phyloP scores from a whole-genome alignment of 1,140 invertebrate species.

The Belonocnema kinseyi region DNA sequence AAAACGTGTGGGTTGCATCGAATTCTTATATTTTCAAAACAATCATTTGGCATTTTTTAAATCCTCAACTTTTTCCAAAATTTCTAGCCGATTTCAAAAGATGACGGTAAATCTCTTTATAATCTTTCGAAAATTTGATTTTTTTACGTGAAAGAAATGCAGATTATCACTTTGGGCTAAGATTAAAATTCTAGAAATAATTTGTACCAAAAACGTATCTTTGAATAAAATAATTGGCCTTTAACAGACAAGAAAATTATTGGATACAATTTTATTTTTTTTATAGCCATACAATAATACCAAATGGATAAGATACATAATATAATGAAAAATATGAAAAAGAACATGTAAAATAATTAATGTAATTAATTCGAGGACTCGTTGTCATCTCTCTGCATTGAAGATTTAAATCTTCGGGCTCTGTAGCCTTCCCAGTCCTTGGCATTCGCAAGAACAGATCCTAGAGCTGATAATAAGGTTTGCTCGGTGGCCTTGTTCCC shows the following conservation, averaged over 20 bases:
- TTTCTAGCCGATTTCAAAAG: too few relatives aligned
- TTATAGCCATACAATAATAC: not conserved
- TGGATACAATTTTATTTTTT: constrained; percentile 6
- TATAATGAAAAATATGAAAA: not conserved
- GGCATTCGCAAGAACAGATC: constrained; percentile 12
- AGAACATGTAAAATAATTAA: not conserved
- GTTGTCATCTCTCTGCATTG: not conserved
- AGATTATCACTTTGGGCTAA: too few relatives aligned
- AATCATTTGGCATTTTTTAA: too few relatives aligned
- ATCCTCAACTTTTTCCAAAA: too few relatives aligned
- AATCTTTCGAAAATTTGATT: too few relatives aligned
- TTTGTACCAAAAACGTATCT: not conserved
- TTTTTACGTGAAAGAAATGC: too few relatives aligned
- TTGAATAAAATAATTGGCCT: not conserved
- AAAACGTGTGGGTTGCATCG: too few relatives aligned
- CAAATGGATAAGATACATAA: not conserved
- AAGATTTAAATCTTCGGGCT: constrained; percentile 7
- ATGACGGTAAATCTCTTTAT: too few relatives aligned
- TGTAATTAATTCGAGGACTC: not conserved
- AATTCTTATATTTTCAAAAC: too few relatives aligned
- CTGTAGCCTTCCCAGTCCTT: constrained; percentile 23
- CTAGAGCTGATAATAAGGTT: not conserved
- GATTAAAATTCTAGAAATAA: too few relatives aligned
- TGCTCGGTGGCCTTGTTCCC: constrained; percentile 16
- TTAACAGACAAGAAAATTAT: not conserved